phyloP scores from a whole-genome alignment of 2,113 vertebrate genomes.

The Electrona antarctica region DNA sequence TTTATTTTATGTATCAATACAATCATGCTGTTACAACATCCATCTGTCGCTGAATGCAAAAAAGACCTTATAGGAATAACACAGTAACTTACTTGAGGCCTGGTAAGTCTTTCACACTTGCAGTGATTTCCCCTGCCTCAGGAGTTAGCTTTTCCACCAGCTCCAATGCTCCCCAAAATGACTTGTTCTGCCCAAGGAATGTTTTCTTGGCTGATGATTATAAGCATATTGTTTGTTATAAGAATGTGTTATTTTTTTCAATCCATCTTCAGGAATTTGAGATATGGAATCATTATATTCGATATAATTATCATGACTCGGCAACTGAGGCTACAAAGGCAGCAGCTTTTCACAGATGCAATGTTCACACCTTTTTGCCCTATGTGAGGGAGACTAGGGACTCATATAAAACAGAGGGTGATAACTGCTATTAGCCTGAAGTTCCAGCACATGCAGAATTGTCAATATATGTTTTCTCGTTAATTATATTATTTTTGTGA shows the following conservation, averaged over 20 bases:
- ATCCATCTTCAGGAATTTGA: background rate
- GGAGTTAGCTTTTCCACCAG: constrained; percentile 96
- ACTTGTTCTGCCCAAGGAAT: constrained; percentile 98
- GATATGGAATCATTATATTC: background rate
- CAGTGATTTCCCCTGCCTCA: constrained; percentile 96
- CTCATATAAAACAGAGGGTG: too few species aligned
- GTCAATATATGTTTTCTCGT: too few species aligned
- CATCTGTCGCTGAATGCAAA: background rate
- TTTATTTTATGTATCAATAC: too few species aligned
- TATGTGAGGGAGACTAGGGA: too few species aligned
- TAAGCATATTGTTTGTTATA: background rate
- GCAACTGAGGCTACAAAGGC: background rate
- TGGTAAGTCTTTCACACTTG: constrained; percentile 96
- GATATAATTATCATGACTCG: background rate
- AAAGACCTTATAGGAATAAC: background rate
- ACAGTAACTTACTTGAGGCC: constrained; percentile 89
- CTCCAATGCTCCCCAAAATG: constrained; percentile 98
- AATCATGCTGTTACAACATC: too few species aligned
- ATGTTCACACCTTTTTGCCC: too few species aligned
- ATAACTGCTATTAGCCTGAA: too few species aligned
- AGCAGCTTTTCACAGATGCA: background rate
- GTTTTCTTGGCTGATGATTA: constrained; percentile 90
- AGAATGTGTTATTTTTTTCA: background rate
- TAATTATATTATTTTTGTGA: too few species aligned
- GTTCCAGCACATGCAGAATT: too few species aligned